A percentile compares a stretch with the other conserved stretches of the same genome.
These are phyloP conservation scores for Kuschelorhynchus macadamiae DNA, from an alignment of 2,888 invertebrate species.

Conservation along the genomic window DNA sequence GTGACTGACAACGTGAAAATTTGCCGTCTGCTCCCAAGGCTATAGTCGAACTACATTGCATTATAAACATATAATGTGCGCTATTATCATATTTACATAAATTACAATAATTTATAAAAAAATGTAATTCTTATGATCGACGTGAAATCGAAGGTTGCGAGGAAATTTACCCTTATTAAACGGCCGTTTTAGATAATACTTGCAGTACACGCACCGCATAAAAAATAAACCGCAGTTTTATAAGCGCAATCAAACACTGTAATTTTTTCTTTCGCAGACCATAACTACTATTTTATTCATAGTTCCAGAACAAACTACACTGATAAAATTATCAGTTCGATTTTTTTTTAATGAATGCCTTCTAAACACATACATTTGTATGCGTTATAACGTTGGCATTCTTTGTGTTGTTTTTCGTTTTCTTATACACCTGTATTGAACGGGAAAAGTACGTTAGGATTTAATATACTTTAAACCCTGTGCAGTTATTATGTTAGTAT, in stretches of 20 bases:
- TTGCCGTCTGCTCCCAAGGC: constrained; percentile 62
- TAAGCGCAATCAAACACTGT: constrained; percentile 44
- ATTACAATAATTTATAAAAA: constrained; percentile 67
- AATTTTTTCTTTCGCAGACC: constrained; percentile 46
- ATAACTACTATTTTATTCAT: constrained; percentile 21
- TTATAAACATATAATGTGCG: constrained; percentile 61
- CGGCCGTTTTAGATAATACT: constrained; percentile 42
- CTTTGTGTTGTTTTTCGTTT: too few species aligned
- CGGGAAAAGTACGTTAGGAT: too few species aligned
- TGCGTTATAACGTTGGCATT: too few species aligned
- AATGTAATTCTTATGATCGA: constrained; percentile 52
- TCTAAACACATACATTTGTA: constrained; percentile 37
- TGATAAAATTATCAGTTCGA: constrained; percentile 30
- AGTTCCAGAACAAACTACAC: constrained; percentile 31
- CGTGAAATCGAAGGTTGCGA: constrained; percentile 43
- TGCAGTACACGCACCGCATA: constrained; percentile 34
- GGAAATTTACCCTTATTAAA: constrained; percentile 39
- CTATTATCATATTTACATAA: constrained; percentile 69
- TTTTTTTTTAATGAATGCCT: constrained; percentile 22
- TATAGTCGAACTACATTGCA: constrained; percentile 60
- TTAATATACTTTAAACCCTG: too few species aligned
- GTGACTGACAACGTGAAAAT: constrained; percentile 64
- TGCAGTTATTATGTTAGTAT: too few species aligned
- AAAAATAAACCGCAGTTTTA: constrained; percentile 41
- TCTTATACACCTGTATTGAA: too few species aligned